Percentiles rank a stretch among this genome's conserved stretches.
Conservation (phyloP, 2,797 vertebrate species). For the Dendrocincla tyrannina region DNA sequence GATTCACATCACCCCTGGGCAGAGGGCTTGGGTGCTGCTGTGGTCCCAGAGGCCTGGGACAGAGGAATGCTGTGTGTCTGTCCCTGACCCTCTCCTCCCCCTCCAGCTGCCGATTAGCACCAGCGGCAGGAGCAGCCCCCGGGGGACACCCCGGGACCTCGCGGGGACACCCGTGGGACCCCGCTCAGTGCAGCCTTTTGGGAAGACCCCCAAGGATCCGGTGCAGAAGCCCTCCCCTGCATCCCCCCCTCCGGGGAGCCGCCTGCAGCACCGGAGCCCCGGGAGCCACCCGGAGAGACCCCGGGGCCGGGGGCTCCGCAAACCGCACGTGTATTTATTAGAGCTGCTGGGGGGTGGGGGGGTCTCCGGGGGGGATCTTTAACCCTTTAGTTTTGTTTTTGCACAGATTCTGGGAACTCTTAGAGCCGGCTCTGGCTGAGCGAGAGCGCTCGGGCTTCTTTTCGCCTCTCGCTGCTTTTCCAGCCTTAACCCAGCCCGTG, state of each 20-base stretch:
- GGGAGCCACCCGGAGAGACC: not conserved
- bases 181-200: not conserved
- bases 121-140: not conserved
- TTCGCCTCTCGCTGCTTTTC: slow-evolving; percentile 11
- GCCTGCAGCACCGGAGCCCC: not conserved
- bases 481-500: slow-evolving; percentile 38
- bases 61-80: not conserved
- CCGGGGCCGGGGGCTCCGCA: fast-evolving
- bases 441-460: not conserved
- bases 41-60: not conserved
- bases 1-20: fast-evolving
- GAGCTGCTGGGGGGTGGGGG: not conserved
- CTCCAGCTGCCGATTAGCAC: not conserved
- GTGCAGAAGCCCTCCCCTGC: not conserved
- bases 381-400: slow-evolving; percentile 68
- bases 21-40: not conserved
- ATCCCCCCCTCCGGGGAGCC: not conserved
- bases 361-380: not conserved
- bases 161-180: not conserved
- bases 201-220: not conserved
- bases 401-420: slow-evolving; percentile 63
- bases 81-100: not conserved
- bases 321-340: not conserved
- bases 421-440: slow-evolving; percentile 32
- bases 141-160: not conserved